Base-by-base conservation (phyloP, 2,113 vertebrate species). In the Struthidea cinerea region DNA sequence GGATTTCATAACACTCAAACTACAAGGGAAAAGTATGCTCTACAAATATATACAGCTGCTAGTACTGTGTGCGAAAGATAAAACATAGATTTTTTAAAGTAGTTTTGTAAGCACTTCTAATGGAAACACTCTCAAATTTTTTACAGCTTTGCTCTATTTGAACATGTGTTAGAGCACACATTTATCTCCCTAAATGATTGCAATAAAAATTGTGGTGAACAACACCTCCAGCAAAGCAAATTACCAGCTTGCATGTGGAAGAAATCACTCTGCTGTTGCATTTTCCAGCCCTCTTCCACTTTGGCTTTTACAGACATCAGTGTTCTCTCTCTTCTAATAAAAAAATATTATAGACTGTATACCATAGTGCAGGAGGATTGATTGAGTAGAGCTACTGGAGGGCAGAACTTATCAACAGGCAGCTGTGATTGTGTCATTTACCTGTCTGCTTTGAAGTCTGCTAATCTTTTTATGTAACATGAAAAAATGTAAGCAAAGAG, bases 181-280 rank as follows among this genome's bases (percentile, higher is more conserved):
- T 89, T 80, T 87, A 63, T 70, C 61, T 82, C 50, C 70, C 17
- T 89, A 87, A 96, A 65, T 77, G n/a, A 82, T 20, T 87, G 70
- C 55, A 90, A 83, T 55, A 88, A 87, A 95, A 94, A 65, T 49
- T 50, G 16, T 79, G n/a, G n/a, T 42, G 47, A 88, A 70, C 32
- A 69, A 16, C 19, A 88, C 7, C 23, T 80, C 79, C 75, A 90
- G 70, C 75, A 88, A 95, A 89, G 65, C 41, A 96, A 87, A 96
- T 94, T 61, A 77, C 50, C 42, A 57, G 42, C 47, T 91, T 94
- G 39, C 23, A 32, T 47, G 20, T 55, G 35, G 39, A 88, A 85
- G 67, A 80, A 83, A 77, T 49, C 63, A 59, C 9, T 90, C 24
- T 75, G 27, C 22, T 82, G 17, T 47, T 92, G 47, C 20, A 35